Evolutionary conservation across 1,140 invertebrate genomes (phyloP), one percentile per base, ranked within the genome.

Genomic region (Pseudomyrmex sp.): DNA sequence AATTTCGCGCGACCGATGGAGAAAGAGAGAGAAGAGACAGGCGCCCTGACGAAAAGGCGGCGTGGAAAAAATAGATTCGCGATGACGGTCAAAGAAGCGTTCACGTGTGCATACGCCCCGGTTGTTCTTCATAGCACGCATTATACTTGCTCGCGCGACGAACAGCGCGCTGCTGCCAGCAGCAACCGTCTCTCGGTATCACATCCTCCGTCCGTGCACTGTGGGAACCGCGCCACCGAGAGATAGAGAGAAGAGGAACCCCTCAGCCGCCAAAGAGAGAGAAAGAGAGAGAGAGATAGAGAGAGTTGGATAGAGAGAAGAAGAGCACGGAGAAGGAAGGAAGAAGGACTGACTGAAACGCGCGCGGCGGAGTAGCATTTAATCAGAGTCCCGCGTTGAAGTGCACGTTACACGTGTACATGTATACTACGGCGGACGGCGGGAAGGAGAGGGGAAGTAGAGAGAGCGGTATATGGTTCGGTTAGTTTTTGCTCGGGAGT

Each of bases 401-500:
- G 83, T 86, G 75, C 80, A 88, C 65, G 76, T 70, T 80, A 68
- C 79, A 68, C 77, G 84, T 82, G 85, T 84, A 86, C 35, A 35
- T 83, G 82, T 89, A 79, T 86, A 85, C 66, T n/a, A 59, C 63
- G 44, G 44, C 18, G 23, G 46, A 35, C 23, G 1, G 59, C 13
- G 44, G 48, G 18, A 18, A 15, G 35, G 15, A 15, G 9, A 7
- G 13, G 18, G 20, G 56, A 90, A 89, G 87, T 23, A 9, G 2
- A 50, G 54, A 72, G 90, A 90, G 89, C 92, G 92, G 93, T 92
- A 93, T 93, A 94, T 94, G 93, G 93, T 94, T 93, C 93, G 93
- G 93, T 94, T 93, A 94, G 92, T 94, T 94, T 94, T 94, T 94
- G 93, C 93, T 86, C 92, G 92, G 91, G 93, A 92, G 93, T 93